These are phyloP conservation scores for Chymomyza amoena DNA, from an alignment of 2,888 invertebrate genomes.

Conservation along the genomic window DNA sequence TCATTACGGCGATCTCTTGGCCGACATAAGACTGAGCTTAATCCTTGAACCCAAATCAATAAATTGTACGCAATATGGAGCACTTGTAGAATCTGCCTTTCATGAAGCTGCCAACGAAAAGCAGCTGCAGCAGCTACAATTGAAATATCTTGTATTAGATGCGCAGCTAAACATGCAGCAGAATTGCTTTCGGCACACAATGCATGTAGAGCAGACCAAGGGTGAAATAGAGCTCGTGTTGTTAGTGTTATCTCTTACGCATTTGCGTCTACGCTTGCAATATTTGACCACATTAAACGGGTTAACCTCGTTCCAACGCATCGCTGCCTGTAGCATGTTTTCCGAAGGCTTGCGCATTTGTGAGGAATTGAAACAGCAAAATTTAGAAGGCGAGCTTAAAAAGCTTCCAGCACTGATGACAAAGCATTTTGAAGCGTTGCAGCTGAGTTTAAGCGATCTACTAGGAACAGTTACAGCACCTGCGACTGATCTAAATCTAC, in stretches of 20 bases:
- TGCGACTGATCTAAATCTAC: neutral
- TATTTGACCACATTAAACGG: constrained; percentile 30
- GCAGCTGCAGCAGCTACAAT: constrained; percentile 63
- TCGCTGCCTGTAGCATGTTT: constrained; percentile 51
- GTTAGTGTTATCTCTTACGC: constrained; percentile 44
- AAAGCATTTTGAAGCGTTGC: constrained; percentile 34
- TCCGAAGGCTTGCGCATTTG: neutral
- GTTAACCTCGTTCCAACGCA: constrained; percentile 59
- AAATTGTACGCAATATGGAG: constrained; percentile 19
- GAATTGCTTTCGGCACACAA: constrained; percentile 6
- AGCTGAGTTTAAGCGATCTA: constrained; percentile 8
- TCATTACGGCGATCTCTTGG: constrained; percentile 54
- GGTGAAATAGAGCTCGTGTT: constrained; percentile 42
- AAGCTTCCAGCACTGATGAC: constrained; percentile 24
- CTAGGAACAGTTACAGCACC: neutral
- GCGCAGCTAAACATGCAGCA: constrained; percentile 18
- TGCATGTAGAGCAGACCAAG: constrained; percentile 4
- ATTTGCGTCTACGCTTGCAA: constrained; percentile 59
- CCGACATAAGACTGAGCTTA: constrained; percentile 64
- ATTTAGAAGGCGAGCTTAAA: neutral
- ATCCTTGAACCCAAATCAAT: constrained; percentile 41
- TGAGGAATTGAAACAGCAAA: neutral
- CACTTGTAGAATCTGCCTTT: constrained; percentile 34
- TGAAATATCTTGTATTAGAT: constrained; percentile 53
- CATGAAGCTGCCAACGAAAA: constrained; percentile 40